Base-by-base conservation (phyloP, 1,140 invertebrate genomes). In the Pseudoatta argentina region DNA sequence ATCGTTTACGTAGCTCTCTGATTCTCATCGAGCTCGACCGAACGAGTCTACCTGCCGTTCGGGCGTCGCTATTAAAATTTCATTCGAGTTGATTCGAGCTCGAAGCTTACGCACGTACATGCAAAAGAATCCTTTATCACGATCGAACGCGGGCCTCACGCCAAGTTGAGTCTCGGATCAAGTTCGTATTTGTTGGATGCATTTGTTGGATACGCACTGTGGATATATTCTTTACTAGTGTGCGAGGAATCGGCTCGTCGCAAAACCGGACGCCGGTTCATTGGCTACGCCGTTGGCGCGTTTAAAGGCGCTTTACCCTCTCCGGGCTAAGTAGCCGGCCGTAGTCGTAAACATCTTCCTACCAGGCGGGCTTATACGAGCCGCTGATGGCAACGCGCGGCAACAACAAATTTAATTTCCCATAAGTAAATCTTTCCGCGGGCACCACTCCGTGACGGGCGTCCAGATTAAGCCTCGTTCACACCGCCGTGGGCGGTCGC, bases 401-500 rank as follows among this genome's bases (percentile, higher is more conserved):
- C 93, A 90, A 89, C 93, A 93, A 94, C 91, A 94, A 94, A 94
- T 95, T 94, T 94, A 92, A 93, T 95, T 94, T 93, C 91, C 88
- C 91, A 92, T 92, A 91, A 94, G 91, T 93, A 94, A 94, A 94
- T 94, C 92, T 94, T 92, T 92, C 83, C 89, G 86, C 91, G 88
- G 72, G 64, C 87, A 89, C 82, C 48, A 83, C 87, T 89, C 90
- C 78, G 77, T 88, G 87, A 89, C 89, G 86, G 66, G 66, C 69
- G 85, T 67, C 59, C 76, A 51, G 75, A 91, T 92, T 92, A 92
- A 92, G 91, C 59, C 79, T 53, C 91, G 87, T 90, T 92, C 91
- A 92, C 88, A 90, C 87, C 81, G 91, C 79, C 59, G 78, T 86
- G 88, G 85, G 87, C 87, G 83, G 87, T 81, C 83, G 78, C 75